Evolutionary conservation across 2,797 vertebrate genomes (phyloP), one percentile per base, ranked within the genome.

Genomic region (Lutjanus campechanus): DNA sequence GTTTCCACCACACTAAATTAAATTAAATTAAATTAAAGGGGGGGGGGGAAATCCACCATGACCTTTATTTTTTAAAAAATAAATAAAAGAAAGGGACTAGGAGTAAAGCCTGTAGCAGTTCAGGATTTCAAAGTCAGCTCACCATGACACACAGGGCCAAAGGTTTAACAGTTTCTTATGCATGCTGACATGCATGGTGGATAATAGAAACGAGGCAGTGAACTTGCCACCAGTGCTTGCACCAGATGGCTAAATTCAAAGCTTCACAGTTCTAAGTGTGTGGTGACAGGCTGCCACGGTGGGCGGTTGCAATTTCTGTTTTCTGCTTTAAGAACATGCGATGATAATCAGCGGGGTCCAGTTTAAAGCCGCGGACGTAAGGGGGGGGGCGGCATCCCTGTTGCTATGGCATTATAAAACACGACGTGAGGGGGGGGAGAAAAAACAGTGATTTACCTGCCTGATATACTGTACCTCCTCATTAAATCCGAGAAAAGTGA

Each of bases 171-270:
- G 40, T 69, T 65, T 53, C 59, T 46, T 58, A 41, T 71, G 40
- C 36, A 20, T 22, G 43, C 69, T 59, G 51, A 77, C 56, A 82
- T 66, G 55, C 50, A 74, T 47, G 65, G 58, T 16, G 77, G 73
- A 59, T 63, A 71, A 83, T 40, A 49, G 72, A 73, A 73, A 62
- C 4, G 43, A 83, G 68, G 60, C 71, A 62, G 74, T 77, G 75
- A 85, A 86, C 81, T 75, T 72, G 85, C 83, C 76, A 81, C 73
- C 83, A 79, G 71, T 73, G 78, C 69, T 82, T 2, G 50, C 43
- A 91, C 68, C 92, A 93, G 91, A 94, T 93, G 92, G 91, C 89
- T 87, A 75, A 76, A 91, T 85, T 88, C 89, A 91, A 89, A 93
- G 89, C 73, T 72, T 91, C 80, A 56, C 86, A 86, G 84, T 72